Evolutionary conservation across 2,888 invertebrate species (phyloP).

Genomic region (Melanotus villosus): DNA sequence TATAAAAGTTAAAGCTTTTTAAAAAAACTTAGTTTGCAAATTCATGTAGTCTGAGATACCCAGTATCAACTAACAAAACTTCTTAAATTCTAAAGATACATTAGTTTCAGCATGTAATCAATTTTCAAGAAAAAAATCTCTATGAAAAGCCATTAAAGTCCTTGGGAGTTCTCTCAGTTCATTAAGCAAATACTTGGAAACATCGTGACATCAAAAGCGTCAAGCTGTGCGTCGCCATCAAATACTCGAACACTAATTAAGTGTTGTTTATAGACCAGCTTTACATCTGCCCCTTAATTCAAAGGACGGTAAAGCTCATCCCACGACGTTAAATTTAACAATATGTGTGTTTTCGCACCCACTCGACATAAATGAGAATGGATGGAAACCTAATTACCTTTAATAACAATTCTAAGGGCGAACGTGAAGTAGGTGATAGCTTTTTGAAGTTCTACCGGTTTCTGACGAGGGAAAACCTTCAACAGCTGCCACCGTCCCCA

Average conservation of each 20-base stretch:
- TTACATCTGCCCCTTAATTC: constrained; percentile 7
- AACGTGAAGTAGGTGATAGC: neutral
- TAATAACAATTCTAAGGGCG: constrained; percentile 5
- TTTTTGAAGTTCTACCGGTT: neutral
- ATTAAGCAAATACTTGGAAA: constrained; percentile 1
- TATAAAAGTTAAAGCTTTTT: no score
- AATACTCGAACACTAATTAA: constrained; percentile 15
- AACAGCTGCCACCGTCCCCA: neutral
- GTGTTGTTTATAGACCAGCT: constrained; percentile 7
- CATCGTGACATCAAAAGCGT: neutral
- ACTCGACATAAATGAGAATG: neutral
- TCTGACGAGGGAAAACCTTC: neutral
- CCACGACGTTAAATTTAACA: constrained; percentile 2
- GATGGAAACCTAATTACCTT: constrained; percentile 14
- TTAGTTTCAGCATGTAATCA: no score
- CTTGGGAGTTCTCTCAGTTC: neutral
- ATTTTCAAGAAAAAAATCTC: no score
- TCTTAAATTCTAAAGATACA: no score
- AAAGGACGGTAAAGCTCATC: neutral
- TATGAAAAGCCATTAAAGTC: no score
- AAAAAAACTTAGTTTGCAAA: no score
- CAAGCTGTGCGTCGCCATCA: constrained; percentile 3
- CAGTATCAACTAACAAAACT: no score
- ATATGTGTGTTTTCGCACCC: constrained; percentile 1
- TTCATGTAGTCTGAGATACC: no score